A percentile compares a stretch with the other conserved stretches of the same genome.
Conservation (phyloP, 2,888 invertebrate genomes). For the Pseudococcus jackbeardsleyi region DNA sequence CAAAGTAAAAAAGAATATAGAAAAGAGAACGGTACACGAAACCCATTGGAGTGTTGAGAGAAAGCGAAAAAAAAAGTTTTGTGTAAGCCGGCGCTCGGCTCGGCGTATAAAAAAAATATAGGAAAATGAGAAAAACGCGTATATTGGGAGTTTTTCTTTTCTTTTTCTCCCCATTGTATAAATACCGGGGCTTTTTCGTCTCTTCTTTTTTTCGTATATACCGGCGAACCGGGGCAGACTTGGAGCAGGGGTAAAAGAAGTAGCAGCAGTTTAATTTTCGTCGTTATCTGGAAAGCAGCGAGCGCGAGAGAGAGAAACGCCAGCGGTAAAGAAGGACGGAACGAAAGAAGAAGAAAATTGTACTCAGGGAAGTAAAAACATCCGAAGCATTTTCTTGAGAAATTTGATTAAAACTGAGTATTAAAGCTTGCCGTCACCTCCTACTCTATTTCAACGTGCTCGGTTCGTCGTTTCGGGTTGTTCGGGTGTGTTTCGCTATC, state of each 20-base stretch:
- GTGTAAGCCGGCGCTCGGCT: neutral
- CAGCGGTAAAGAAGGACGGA: neutral
- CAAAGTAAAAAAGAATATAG: neutral
- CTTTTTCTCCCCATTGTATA: constrained; percentile 36
- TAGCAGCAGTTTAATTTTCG: constrained; percentile 61
- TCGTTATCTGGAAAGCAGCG: constrained; percentile 54
- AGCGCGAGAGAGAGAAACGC: neutral
- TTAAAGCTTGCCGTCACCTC: constrained; percentile 60
- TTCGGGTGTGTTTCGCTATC: constrained; percentile 33
- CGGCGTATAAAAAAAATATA: neutral
- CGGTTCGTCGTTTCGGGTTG: constrained; percentile 49
- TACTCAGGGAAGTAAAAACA: constrained; percentile 61
- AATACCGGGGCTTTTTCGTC: constrained; percentile 49
- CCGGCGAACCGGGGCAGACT: neutral
- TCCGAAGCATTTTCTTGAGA: constrained; percentile 63
- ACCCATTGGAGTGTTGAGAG: constrained; percentile 33
- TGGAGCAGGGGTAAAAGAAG: neutral
- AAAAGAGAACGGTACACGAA: neutral
- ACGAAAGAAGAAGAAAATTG: constrained; percentile 57
- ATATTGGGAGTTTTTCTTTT: constrained; percentile 49
- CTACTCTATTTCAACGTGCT: constrained; percentile 59
- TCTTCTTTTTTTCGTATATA: neutral
- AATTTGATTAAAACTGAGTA: constrained; percentile 65
- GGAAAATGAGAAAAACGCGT: constrained; percentile 52
- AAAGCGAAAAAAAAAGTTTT: constrained; percentile 41